Base-by-base conservation (phyloP, 2,113 vertebrate genomes). In the Megaleporinus macrocephalus region DNA sequence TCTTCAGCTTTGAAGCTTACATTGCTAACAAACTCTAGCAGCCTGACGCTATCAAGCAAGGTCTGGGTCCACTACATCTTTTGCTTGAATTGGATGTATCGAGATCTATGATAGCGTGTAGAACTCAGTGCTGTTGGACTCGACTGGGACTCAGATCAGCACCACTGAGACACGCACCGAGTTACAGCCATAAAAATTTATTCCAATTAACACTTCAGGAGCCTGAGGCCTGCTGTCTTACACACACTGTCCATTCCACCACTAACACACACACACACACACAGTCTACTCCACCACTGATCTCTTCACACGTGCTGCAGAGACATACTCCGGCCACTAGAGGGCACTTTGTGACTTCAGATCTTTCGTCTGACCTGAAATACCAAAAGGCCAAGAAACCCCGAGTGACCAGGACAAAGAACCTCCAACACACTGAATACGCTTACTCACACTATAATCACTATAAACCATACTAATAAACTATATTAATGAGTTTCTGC, bases 201-300 rank as follows among this genome's bases (percentile, higher is more conserved):
- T 85, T 85, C 84, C 84, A 85, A 85, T 85, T 85, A 85, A 78
- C 84, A 85, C 79, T 29, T 85, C n/a, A 53, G 75, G 69, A 74
- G 26, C 79, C 49, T 73, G 59, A 72, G 59, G 59, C 36, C 69
- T 73, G 71, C 44, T 81, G 27, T 68, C 44, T 65, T 29, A 9
- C 20, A 22, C 53, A 53, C 51, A 53, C 51, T 16, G 51, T 53
- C 51, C 51, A 53, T 20, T 3, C 14, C 18, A 15, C 14, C 51
- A 53, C 51, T 16, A 15, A 53, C 51, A 53, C 51, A 16, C 51
- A 53, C 51, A 49, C 47, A 53, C 14, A 16, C 51, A 53, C 15
- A 18, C 51, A 53, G 51, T 53, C 14, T 16, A 15, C 18, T 20
- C 14, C 51, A 53, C 51, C 53, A n/a, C 53, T 57, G 0, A n/a